Percentiles rank a stretch among this genome's conserved stretches.
Evolutionary conservation across 2,888 invertebrate genomes (phyloP).

Genomic region (Amblyjoppa fuscipennis): DNA sequence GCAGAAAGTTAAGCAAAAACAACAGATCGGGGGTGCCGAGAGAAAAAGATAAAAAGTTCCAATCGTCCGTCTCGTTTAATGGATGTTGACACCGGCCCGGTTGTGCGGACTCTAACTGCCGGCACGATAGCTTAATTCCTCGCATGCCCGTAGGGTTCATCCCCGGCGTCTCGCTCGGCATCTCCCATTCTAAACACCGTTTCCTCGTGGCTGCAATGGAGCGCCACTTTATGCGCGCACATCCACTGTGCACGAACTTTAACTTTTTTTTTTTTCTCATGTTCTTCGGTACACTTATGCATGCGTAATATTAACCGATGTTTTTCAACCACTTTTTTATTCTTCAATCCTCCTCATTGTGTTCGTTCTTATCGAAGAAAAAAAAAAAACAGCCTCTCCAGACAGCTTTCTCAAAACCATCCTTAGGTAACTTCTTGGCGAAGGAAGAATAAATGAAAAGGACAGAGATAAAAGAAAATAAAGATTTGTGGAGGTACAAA

Average conservation of each 20-base stretch:
- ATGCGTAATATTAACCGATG: constrained; percentile 34
- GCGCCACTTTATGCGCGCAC: neutral
- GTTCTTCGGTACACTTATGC: neutral
- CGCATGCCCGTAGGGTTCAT: constrained; percentile 18
- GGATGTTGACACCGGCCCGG: constrained; percentile 73
- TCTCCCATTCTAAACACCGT: constrained; percentile 3
- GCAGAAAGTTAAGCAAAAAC: neutral
- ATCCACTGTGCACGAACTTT: neutral
- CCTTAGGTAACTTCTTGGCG: constrained; percentile 36
- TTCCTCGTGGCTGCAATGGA: neutral
- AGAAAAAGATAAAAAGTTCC: neutral
- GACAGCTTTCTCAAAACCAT: constrained; percentile 42
- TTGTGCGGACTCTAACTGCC: constrained; percentile 79
- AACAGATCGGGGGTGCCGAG: neutral
- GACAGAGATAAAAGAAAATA: neutral
- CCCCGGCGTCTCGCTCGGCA: constrained; percentile 59
- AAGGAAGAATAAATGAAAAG: constrained; percentile 27
- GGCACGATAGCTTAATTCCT: constrained; percentile 74
- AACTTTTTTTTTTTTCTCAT: neutral
- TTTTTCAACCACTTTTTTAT: constrained; percentile 15
- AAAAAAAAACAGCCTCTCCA: constrained; percentile 1
- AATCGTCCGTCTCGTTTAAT: neutral
- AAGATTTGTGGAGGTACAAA: constrained; percentile 53
- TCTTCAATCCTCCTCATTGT: neutral
- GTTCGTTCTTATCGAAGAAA: constrained; percentile 10